phyloP scores from a whole-genome alignment of 2,797 vertebrate genomes.

The Apodemus agrarius region DNA sequence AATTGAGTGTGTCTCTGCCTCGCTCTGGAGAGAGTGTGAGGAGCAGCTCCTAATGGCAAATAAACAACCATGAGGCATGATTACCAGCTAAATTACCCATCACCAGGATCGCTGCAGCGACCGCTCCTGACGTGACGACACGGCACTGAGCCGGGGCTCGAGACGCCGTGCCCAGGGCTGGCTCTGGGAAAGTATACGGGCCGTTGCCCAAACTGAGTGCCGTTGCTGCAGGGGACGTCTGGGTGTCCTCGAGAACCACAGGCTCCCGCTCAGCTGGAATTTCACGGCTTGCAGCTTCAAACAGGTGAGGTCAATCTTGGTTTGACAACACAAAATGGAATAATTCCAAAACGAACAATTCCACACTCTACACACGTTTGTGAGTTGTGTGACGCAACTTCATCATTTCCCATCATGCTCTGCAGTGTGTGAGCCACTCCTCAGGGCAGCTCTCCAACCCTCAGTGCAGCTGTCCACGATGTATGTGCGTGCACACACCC shows the following conservation, averaged over 20 bases:
- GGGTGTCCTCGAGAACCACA: accelerated
- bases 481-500: neutral
- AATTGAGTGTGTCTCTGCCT: constrained; percentile 63
- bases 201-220: accelerated
- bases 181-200: neutral
- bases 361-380: neutral
- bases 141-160: accelerated
- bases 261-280: too few species aligned
- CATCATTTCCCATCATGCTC: neutral
- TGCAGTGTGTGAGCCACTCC: too few species aligned
- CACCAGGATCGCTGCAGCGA: accelerated
- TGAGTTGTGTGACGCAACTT: accelerated
- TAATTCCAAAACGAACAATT: neutral
- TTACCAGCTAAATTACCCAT: neutral
- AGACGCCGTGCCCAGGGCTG: accelerated
- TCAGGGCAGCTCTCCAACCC: neutral
- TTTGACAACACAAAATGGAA: neutral
- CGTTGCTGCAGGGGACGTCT: too few species aligned
- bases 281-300: neutral
- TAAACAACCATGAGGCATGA: neutral
- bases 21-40: neutral
- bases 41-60: neutral
- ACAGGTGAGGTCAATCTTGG: too few species aligned
- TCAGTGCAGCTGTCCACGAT: too few species aligned
- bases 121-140: accelerated